Conservation (phyloP, 2,797 vertebrate species). For the Crenuchus spilurus region DNA sequence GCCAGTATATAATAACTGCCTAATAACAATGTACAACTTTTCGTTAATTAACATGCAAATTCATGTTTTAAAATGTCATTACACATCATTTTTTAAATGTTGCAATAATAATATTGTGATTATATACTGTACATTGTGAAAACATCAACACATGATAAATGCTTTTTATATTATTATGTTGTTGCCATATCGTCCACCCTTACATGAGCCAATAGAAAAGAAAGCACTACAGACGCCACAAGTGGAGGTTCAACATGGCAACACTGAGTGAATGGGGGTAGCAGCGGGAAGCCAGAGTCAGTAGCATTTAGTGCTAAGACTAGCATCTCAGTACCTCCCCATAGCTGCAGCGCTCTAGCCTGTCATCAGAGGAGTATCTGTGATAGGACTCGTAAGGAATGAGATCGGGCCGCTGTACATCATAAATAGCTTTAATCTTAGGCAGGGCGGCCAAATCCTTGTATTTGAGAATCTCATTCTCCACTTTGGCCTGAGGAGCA, state of each 20-base stretch:
- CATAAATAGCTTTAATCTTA: conserved; percentile 92
- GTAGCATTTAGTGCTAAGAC: conserved; percentile 16
- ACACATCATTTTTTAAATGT: too few species aligned
- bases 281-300: not conserved
- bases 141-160: too few species aligned
- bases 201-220: not conserved
- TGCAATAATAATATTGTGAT: not conserved
- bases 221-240: not conserved
- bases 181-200: not conserved
- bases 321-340: conserved; percentile 81
- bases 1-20: too few species aligned
- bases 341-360: conserved; percentile 88
- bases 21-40: too few species aligned
- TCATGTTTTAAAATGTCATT: too few species aligned
- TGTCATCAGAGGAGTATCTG: conserved; percentile 87
- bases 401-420: conserved; percentile 90
- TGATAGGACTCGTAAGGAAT: conserved; percentile 92
- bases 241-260: not conserved
- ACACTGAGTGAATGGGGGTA: not conserved
- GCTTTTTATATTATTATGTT: not conserved
- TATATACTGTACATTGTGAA: not conserved
- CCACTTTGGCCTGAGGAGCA: conserved; percentile 85
- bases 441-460: conserved; percentile 91
- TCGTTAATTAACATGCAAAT: too few species aligned
- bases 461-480: conserved; percentile 89